Evolutionary conservation across 2,888 invertebrate species (phyloP).

Genomic region (Macrostomum cliftonense): DNA sequence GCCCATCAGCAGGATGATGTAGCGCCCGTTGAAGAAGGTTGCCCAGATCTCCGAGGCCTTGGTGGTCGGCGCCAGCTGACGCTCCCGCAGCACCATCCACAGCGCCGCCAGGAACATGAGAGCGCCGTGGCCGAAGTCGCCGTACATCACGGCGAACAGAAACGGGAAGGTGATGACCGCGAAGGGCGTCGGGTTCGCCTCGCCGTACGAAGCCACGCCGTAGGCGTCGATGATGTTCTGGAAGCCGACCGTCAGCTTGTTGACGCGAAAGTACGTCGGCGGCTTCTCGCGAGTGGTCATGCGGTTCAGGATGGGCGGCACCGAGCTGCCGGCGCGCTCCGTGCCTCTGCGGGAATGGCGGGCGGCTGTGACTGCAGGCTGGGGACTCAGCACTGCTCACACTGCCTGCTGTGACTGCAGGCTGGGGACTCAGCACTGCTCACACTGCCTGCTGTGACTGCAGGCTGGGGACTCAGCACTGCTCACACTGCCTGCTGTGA

Average conservation of each 20-base stretch:
- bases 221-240: slow-evolving; percentile 88
- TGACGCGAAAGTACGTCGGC: slow-evolving; percentile 86
- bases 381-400: no score
- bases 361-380: no score
- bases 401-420: no score
- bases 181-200: slow-evolving; percentile 92
- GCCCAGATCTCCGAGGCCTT: slow-evolving; percentile 59
- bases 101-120: slow-evolving; percentile 75
- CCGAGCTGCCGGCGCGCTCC: slow-evolving; percentile 50
- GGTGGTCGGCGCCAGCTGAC: not conserved
- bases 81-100: slow-evolving; percentile 49
- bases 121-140: slow-evolving; percentile 79
- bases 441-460: no score
- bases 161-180: slow-evolving; percentile 95
- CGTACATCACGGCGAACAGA: slow-evolving; percentile 93
- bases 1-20: slow-evolving; percentile 92
- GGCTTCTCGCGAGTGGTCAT: slow-evolving; percentile 75
- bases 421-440: no score
- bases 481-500: no score
- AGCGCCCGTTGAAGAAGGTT: slow-evolving; percentile 92
- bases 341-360: slow-evolving; percentile 50
- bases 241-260: slow-evolving; percentile 87
- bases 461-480: no score
- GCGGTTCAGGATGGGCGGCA: slow-evolving; percentile 84
- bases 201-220: slow-evolving; percentile 81